A percentile compares a stretch with the other conserved stretches of the same genome.
Evolutionary conservation across 2,797 vertebrate genomes (phyloP).

Genomic region (Catharus ustulatus): DNA sequence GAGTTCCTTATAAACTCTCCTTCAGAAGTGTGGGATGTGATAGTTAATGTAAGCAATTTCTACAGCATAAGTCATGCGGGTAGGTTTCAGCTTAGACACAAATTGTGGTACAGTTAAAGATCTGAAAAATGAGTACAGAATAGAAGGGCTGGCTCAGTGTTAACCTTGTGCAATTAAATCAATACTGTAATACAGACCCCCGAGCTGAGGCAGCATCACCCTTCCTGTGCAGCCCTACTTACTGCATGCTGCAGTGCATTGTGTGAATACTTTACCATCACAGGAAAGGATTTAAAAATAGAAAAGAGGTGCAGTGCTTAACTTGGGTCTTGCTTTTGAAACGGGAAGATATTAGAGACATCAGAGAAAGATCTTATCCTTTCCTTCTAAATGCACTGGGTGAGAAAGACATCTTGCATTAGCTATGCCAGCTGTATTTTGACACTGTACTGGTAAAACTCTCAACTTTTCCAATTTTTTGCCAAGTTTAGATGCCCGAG

Average conservation of each 20-base stretch:
- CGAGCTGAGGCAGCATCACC: not conserved
- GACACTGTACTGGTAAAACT: not conserved
- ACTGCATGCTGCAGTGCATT: not conserved
- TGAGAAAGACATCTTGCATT: not conserved
- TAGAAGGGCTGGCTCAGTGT: slow-evolving; percentile 29
- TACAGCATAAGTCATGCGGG: not conserved
- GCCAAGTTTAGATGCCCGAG: not conserved
- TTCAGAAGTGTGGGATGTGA: not conserved
- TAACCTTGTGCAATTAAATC: slow-evolving; percentile 50
- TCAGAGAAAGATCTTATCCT: not conserved
- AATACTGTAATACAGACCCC: slow-evolving; percentile 56
- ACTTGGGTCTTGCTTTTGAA: not conserved
- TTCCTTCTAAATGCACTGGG: not conserved
- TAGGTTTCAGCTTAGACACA: slow-evolving; percentile 20
- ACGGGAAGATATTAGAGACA: not conserved
- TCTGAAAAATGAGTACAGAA: slow-evolving; percentile 32
- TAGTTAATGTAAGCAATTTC: not conserved
- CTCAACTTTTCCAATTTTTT: not conserved
- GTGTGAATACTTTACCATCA: not conserved
- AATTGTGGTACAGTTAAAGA: slow-evolving; percentile 18
- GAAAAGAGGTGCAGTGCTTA: not conserved
- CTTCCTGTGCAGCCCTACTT: not conserved
- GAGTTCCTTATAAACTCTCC: not conserved
- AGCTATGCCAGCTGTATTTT: not conserved
- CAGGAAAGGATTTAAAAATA: not conserved